These are phyloP conservation scores for Anodontia alba DNA, from an alignment of 2,888 invertebrate genomes.

Conservation along the genomic window DNA sequence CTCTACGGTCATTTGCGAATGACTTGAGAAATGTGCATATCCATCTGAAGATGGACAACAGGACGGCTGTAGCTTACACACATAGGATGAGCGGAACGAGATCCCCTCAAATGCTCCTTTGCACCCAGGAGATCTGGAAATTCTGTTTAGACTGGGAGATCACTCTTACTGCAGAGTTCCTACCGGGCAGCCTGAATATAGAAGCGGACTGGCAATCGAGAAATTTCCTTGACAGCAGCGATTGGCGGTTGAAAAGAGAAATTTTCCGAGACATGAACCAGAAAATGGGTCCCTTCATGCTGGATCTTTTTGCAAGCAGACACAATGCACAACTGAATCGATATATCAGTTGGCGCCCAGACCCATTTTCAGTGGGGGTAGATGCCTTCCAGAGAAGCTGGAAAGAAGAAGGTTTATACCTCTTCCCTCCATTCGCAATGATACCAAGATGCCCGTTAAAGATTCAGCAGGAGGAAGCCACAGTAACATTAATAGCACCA, in stretches of 20 bases:
- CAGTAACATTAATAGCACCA: slow-evolving; percentile 13
- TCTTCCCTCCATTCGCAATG: slow-evolving; percentile 28
- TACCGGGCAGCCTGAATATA: neutral
- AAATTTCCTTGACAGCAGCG: neutral
- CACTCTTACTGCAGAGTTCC: neutral
- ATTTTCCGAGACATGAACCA: neutral
- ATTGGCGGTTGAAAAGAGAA: neutral
- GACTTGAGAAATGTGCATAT: neutral
- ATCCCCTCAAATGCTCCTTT: neutral
- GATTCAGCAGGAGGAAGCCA: slow-evolving; percentile 12
- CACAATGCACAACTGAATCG: slow-evolving; percentile 1
- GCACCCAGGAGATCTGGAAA: neutral
- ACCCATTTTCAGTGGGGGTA: neutral
- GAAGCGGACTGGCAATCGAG: neutral
- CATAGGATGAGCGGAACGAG: neutral
- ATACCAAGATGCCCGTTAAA: slow-evolving; percentile 15
- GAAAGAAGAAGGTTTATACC: neutral
- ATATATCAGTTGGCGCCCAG: slow-evolving; percentile 10
- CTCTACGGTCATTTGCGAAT: neutral
- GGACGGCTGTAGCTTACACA: neutral
- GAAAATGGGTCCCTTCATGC: neutral
- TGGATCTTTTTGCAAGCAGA: slow-evolving; percentile 22
- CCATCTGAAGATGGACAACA: neutral
- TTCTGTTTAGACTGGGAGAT: neutral
- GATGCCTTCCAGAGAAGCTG: slow-evolving; percentile 17